Percentiles rank a stretch among this genome's conserved stretches.
Conservation (phyloP, 2,888 invertebrate genomes). For the Ellobium chinense region DNA sequence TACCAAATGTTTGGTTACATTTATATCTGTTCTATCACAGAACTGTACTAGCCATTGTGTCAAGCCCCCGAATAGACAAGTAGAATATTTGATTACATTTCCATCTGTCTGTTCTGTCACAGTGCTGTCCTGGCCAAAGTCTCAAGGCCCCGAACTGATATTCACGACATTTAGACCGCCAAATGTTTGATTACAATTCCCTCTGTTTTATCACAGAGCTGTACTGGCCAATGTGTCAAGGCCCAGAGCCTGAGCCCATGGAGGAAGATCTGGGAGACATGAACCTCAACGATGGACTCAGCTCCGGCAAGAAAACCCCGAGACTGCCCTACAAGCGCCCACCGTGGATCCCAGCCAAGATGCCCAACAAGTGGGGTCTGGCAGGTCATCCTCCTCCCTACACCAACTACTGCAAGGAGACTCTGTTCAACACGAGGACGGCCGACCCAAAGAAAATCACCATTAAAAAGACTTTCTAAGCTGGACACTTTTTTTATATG, state of each 20-base stretch:
- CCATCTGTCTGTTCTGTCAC: no score
- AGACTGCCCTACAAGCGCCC: conserved; percentile 17
- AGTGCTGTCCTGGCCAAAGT: no score
- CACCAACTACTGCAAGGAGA: conserved; percentile 42
- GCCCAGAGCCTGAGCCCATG: background rate
- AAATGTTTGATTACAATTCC: no score
- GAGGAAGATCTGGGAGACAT: background rate
- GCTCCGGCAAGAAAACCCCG: background rate
- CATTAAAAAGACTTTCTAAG: conserved; percentile 26
- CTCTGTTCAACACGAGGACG: conserved; percentile 31
- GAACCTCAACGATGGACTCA: background rate
- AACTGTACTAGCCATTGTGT: no score
- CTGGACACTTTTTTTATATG: no score
- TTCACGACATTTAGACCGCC: no score
- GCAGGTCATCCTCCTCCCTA: conserved; percentile 36
- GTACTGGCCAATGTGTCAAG: conserved; percentile 25
- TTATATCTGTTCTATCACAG: no score
- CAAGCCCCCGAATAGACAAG: no score
- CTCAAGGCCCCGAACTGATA: no score
- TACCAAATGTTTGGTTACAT: no score
- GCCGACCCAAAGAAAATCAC: conserved; percentile 16
- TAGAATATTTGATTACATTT: no score
- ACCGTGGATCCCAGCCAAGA: conserved; percentile 28
- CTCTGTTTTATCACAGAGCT: conserved; percentile 14
- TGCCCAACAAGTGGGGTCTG: conserved; percentile 33